Percentiles rank a stretch among this genome's conserved stretches.
These are phyloP conservation scores for Scarus forsteni DNA, from an alignment of 2,797 vertebrate species.

Conservation along the genomic window DNA sequence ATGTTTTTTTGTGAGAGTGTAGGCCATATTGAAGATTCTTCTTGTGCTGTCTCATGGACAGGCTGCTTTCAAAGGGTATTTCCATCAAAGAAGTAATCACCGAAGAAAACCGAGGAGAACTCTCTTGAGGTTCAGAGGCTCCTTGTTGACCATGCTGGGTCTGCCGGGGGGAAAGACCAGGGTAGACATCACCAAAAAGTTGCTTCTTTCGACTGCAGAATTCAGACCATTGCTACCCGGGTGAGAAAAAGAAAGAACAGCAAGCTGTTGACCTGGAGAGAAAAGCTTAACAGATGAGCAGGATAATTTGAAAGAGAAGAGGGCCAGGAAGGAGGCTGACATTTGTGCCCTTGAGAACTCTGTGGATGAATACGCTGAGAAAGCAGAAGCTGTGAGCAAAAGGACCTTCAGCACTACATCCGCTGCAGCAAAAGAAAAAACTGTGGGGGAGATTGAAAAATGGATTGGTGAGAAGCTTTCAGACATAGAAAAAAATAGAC, in stretches of 20 bases:
- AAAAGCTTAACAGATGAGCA: constrained; percentile 5
- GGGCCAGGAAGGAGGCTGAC: constrained; percentile 3
- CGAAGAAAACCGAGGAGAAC: not conserved
- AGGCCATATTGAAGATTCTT: not conserved
- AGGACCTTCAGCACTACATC: constrained; percentile 12
- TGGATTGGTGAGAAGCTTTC: not conserved
- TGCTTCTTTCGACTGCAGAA: not conserved
- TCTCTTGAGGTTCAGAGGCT: not conserved
- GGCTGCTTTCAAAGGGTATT: not conserved
- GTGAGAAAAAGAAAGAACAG: constrained; percentile 7
- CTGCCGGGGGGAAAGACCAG: not conserved
- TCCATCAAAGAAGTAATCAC: not conserved
- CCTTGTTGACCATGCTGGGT: constrained; percentile 9
- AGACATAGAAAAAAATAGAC: not conserved
- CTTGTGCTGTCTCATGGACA: not conserved
- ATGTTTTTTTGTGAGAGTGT: not conserved
- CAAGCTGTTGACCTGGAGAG: constrained; percentile 16
- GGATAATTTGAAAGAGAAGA: constrained; percentile 16
- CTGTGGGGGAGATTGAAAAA: not conserved
- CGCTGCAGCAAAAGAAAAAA: not conserved
- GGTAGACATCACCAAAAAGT: not conserved
- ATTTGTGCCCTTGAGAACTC: constrained; percentile 22
- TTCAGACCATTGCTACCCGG: not conserved
- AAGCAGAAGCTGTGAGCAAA: constrained; percentile 9
- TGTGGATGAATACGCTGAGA: constrained; percentile 6